Conservation (phyloP, 2,888 invertebrate genomes). For the Philopedon plagiatum region DNA sequence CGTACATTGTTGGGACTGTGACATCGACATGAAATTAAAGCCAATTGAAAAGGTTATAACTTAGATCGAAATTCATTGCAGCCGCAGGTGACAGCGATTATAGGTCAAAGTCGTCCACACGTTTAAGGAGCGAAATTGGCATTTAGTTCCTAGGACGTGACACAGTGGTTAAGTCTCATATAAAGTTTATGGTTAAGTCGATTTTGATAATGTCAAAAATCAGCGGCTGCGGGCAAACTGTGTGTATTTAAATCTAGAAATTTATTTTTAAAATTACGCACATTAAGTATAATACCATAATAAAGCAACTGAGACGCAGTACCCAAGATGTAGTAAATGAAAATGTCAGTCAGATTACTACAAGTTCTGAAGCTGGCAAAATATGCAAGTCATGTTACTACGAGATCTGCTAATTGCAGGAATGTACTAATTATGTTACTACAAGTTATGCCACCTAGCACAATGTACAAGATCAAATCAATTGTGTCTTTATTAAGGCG, state of each 20-base stretch:
- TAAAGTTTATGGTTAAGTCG: constrained; percentile 11
- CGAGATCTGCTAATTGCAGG: too few species aligned
- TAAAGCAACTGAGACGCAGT: too few species aligned
- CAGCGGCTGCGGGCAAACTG: neutral
- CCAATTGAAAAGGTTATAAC: constrained; percentile 1
- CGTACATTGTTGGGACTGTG: neutral
- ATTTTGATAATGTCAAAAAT: neutral
- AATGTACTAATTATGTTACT: too few species aligned
- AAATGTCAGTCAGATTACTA: too few species aligned
- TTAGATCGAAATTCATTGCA: constrained; percentile 37
- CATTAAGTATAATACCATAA: too few species aligned
- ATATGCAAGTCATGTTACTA: too few species aligned
- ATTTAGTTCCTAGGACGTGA: constrained; percentile 30
- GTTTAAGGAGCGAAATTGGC: constrained; percentile 28
- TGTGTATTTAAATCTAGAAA: neutral
- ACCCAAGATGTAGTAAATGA: too few species aligned
- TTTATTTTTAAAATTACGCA: too few species aligned
- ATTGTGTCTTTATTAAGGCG: too few species aligned
- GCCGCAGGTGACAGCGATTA: constrained; percentile 41
- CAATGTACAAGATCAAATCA: too few species aligned
- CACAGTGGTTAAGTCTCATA: constrained; percentile 19
- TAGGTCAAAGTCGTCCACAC: constrained; percentile 26
- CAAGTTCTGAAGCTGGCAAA: too few species aligned
- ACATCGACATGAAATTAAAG: constrained; percentile 20
- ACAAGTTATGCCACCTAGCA: too few species aligned